A percentile compares a stretch with the other conserved stretches of the same genome.
phyloP scores from a whole-genome alignment of 2,888 invertebrate species.

The Yponomeuta sedellus region DNA sequence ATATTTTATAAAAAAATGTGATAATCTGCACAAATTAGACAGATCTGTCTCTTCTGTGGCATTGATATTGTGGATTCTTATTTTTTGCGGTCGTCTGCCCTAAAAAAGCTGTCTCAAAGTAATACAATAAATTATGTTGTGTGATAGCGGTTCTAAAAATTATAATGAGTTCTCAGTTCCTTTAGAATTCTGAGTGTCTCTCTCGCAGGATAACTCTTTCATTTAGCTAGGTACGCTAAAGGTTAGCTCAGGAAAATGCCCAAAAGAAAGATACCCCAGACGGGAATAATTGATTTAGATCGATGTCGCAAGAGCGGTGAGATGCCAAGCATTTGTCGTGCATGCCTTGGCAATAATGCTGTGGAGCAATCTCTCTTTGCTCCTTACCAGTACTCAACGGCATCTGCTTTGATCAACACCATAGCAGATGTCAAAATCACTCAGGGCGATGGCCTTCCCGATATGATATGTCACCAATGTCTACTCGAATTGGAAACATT shows the following conservation, averaged over 20 bases:
- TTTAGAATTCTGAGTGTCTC: too few relatives aligned
- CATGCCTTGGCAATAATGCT: conserved; percentile 40
- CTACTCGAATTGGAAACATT: conserved; percentile 48
- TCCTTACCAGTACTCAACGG: conserved; percentile 37
- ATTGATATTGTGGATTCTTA: too few relatives aligned
- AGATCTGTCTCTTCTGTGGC: too few relatives aligned
- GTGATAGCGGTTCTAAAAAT: too few relatives aligned
- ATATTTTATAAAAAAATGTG: too few relatives aligned
- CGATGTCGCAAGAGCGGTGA: background rate
- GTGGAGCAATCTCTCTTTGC: conserved; percentile 47
- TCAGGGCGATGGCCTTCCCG: conserved; percentile 49
- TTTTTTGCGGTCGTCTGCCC: too few relatives aligned
- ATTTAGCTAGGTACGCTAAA: too few relatives aligned
- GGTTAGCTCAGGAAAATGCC: background rate
- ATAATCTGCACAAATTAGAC: too few relatives aligned
- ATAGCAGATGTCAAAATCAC: conserved; percentile 47
- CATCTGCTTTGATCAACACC: conserved; percentile 46
- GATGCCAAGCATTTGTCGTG: conserved; percentile 40
- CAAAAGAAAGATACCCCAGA: background rate
- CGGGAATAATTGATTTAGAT: background rate
- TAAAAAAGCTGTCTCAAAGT: too few relatives aligned
- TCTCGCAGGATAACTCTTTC: too few relatives aligned
- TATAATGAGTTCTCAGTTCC: too few relatives aligned
- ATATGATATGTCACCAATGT: conserved; percentile 50
- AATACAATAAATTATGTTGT: too few relatives aligned